A percentile compares a stretch with the other conserved stretches of the same genome.
These are phyloP conservation scores for Podarcis lilfordi DNA, from an alignment of 2,797 vertebrate species.

Conservation along the genomic window DNA sequence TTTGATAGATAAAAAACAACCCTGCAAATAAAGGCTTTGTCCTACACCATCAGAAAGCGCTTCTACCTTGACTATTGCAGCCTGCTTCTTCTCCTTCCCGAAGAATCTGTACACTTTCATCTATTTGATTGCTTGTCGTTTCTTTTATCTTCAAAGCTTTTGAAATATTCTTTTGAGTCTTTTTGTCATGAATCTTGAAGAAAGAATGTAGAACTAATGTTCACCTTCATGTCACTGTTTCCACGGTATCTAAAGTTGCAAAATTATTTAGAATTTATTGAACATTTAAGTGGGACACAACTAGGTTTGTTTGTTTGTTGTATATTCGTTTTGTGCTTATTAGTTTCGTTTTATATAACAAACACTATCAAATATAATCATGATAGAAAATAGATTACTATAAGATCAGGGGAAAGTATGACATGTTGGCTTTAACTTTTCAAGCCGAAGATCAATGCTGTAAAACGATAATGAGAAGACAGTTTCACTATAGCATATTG, in stretches of 20 bases:
- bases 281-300: not conserved
- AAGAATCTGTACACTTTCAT: slow-evolving; percentile 55
- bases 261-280: slow-evolving; percentile 32
- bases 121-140: slow-evolving; percentile 54
- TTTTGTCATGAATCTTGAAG: slow-evolving; percentile 54
- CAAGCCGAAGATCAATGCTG: slow-evolving; percentile 7
- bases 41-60: slow-evolving; percentile 29
- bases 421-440: slow-evolving; percentile 7
- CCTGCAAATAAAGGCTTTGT: slow-evolving; percentile 36
- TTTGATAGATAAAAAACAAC: slow-evolving; percentile 40
- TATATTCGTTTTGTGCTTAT: not conserved
- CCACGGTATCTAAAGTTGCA: slow-evolving; percentile 36
- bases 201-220: slow-evolving; percentile 15
- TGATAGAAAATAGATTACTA: not conserved
- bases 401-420: too few relatives aligned
- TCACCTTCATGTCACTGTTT: not conserved
- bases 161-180: slow-evolving; percentile 46
- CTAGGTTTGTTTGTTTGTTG: not conserved
- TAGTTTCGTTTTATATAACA: not conserved
- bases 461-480: slow-evolving; percentile 10
- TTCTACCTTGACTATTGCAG: slow-evolving; percentile 37
- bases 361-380: not conserved
- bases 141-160: slow-evolving; percentile 63
- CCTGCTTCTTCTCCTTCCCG: slow-evolving; percentile 17
- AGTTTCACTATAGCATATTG: slow-evolving; percentile 10